Percentiles rank a stretch among this genome's conserved stretches.
Conservation (phyloP, 2,113 vertebrate species). For the Poeciliopsis prolifica region DNA sequence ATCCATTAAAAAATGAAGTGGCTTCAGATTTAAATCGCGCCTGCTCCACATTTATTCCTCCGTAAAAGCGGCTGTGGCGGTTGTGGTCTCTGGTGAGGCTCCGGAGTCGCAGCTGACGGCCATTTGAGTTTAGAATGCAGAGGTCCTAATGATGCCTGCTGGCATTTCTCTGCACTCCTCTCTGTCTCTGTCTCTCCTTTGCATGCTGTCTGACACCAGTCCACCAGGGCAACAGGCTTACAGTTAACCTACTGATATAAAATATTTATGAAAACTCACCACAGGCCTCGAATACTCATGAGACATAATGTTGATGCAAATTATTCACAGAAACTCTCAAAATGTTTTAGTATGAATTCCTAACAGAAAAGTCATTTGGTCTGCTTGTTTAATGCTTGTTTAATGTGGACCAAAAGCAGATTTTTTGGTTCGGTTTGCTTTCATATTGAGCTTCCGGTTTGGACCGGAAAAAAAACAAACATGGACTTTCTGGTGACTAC, state of each 20-base stretch:
- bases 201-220: neutral
- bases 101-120: conserved; percentile 32
- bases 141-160: conserved; percentile 25
- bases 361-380: neutral
- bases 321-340: neutral
- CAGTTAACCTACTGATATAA: neutral
- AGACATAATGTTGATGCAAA: neutral
- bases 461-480: no score
- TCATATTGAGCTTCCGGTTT: no score
- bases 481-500: no score
- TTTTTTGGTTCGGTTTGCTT: no score
- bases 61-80: conserved; percentile 22
- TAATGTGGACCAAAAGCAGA: no score
- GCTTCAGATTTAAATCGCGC: neutral
- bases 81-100: conserved; percentile 20
- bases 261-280: neutral
- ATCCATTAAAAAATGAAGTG: neutral
- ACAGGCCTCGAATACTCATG: neutral
- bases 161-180: neutral
- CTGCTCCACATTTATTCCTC: conserved; percentile 1
- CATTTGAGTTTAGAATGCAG: conserved; percentile 28
- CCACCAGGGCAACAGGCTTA: conserved; percentile 1
- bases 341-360: neutral
- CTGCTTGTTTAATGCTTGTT: no score
- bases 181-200: conserved; percentile 18